Conservation (phyloP, 1,140 invertebrate genomes). For the Aphelenchoides besseyi region DNA sequence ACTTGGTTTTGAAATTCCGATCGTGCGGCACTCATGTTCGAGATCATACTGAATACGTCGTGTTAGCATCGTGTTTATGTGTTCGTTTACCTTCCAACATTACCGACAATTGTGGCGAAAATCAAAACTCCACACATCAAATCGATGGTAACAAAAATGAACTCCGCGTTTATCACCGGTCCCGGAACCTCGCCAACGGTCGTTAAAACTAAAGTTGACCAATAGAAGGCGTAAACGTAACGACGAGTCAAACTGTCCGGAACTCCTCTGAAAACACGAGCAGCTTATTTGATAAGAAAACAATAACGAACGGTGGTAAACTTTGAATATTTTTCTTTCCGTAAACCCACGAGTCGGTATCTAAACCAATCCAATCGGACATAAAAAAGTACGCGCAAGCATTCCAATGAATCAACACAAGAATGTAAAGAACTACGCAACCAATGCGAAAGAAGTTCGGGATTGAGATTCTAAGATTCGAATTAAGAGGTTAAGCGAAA, state of each 20-base stretch:
- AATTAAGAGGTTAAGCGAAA: conserved; percentile 68
- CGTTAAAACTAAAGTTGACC: conserved; percentile 88
- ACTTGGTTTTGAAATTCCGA: conserved; percentile 90
- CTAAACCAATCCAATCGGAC: conserved; percentile 77
- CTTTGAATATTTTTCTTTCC: conserved; percentile 53
- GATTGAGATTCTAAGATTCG: conserved; percentile 75
- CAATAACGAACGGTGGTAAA: conserved; percentile 41
- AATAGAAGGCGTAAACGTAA: conserved; percentile 82
- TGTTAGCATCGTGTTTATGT: conserved; percentile 1
- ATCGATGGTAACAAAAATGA: conserved; percentile 80
- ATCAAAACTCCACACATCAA: conserved; percentile 83
- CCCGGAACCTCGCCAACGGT: conserved; percentile 74
- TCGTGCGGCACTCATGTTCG: conserved; percentile 88
- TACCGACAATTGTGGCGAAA: conserved; percentile 81
- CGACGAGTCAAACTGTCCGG: conserved; percentile 55
- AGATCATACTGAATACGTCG: conserved; percentile 76
- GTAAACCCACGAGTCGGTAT: conserved; percentile 80
- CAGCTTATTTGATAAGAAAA: not conserved
- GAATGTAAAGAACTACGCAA: conserved; percentile 75
- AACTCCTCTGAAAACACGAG: conserved; percentile 33
- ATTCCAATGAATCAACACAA: conserved; percentile 94
- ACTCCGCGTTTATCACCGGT: conserved; percentile 72
- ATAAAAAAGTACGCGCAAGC: conserved; percentile 90
- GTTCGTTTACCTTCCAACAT: conserved; percentile 70
- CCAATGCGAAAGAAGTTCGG: conserved; percentile 71